Evolutionary conservation across 2,888 invertebrate species (phyloP).

Genomic region (Netelia fuscicornis): DNA sequence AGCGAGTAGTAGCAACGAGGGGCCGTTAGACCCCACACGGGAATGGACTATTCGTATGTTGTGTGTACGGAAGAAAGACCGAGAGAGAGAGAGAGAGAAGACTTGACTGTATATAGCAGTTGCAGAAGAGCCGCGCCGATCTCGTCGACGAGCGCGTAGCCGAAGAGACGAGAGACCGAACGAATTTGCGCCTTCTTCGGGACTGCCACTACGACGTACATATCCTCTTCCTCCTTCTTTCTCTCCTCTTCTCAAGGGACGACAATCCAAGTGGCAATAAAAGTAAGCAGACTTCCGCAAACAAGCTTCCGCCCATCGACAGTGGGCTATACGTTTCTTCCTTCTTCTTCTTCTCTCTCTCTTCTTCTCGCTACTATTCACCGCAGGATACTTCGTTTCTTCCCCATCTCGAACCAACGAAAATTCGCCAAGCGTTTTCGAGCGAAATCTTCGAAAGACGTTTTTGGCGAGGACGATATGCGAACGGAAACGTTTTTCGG

Average conservation of each 20-base stretch:
- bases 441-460: conserved; percentile 45
- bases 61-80: conserved; percentile 18
- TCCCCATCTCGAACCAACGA: conserved; percentile 25
- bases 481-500: conserved; percentile 20
- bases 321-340: conserved; percentile 48
- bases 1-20: conserved; percentile 45
- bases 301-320: conserved; percentile 68
- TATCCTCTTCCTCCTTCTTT: conserved; percentile 23
- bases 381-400: conserved; percentile 29
- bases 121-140: background rate
- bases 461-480: conserved; percentile 17
- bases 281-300: conserved; percentile 72
- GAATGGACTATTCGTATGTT: conserved; percentile 53
- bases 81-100: background rate
- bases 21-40: conserved; percentile 60
- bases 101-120: background rate
- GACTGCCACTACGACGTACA: conserved; percentile 52
- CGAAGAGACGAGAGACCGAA: conserved; percentile 54
- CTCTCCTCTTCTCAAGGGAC: conserved; percentile 46
- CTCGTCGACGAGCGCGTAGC: background rate
- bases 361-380: conserved; percentile 13
- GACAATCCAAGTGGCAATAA: conserved; percentile 70
- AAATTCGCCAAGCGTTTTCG: conserved; percentile 67
- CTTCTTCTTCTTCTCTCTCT: background rate
- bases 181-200: conserved; percentile 66